A percentile compares a stretch with the other conserved stretches of the same genome.
Conservation (phyloP, 2,888 invertebrate species). For the Emmelina monodactyla region DNA sequence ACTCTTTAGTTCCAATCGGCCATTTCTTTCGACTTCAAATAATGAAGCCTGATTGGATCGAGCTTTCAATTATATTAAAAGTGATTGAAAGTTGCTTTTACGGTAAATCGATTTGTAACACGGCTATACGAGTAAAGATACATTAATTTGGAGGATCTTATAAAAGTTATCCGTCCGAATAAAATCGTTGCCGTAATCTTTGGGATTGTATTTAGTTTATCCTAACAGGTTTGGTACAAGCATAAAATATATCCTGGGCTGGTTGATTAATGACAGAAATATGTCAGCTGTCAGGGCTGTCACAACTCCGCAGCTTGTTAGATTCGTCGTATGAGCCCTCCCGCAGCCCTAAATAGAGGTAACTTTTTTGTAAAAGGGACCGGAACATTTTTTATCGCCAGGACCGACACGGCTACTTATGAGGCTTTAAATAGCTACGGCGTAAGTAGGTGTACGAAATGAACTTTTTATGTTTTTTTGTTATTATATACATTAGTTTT, state of each 20-base stretch:
- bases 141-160: no score
- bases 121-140: no score
- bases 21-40: not conserved
- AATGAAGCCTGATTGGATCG: not conserved
- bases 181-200: no score
- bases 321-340: constrained; percentile 42
- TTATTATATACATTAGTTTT: no score
- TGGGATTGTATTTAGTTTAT: constrained; percentile 23
- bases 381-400: constrained; percentile 35
- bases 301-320: constrained; percentile 59
- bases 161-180: no score
- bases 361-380: constrained; percentile 44
- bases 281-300: constrained; percentile 60
- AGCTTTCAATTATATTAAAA: not conserved
- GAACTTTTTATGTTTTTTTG: no score
- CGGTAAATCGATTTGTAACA: no score
- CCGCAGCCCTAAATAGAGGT: constrained; percentile 46
- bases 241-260: constrained; percentile 18
- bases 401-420: constrained; percentile 23
- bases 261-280: constrained; percentile 57
- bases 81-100: no score
- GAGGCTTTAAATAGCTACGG: not conserved
- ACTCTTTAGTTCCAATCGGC: not conserved
- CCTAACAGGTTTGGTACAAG: not conserved
- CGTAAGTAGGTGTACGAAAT: no score